Percentiles rank a stretch among this genome's conserved stretches.
phyloP scores from a whole-genome alignment of 2,888 invertebrate genomes.

The Pecten maximus region DNA sequence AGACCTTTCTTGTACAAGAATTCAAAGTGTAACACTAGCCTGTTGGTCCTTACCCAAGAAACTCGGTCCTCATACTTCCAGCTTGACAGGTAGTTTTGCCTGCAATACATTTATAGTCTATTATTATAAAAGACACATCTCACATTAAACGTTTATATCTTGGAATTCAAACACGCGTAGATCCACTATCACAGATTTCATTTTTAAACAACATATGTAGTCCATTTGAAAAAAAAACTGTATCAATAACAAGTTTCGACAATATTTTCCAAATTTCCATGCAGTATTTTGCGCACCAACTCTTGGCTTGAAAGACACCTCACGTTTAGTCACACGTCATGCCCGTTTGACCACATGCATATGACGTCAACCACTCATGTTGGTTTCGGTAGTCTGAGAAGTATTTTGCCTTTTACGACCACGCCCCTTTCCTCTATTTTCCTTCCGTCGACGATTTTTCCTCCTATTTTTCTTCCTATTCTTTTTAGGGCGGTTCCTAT shows the following conservation, averaged over 20 bases:
- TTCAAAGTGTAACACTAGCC: slow-evolving; percentile 6
- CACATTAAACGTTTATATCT: neutral
- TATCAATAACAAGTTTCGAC: slow-evolving; percentile 1
- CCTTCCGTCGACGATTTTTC: slow-evolving; percentile 20
- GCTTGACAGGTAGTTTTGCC: slow-evolving; percentile 4
- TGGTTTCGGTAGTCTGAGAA: slow-evolving; percentile 17
- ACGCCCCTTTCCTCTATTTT: slow-evolving; percentile 28
- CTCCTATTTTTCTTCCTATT: slow-evolving; percentile 21
- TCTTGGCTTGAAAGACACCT: slow-evolving; percentile 21
- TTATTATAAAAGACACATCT: slow-evolving; percentile 5
- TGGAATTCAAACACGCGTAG: slow-evolving; percentile 32
- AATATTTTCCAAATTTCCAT: slow-evolving; percentile 9
- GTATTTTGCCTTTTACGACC: neutral
- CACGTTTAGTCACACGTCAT: neutral
- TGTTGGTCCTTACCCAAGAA: slow-evolving; percentile 22
- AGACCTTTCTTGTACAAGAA: slow-evolving; percentile 8
- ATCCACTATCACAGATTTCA: slow-evolving; percentile 35
- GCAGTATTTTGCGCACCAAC: slow-evolving; percentile 33
- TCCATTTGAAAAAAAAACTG: slow-evolving; percentile 10
- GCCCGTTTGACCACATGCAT: slow-evolving; percentile 1
- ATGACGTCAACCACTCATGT: slow-evolving; percentile 14
- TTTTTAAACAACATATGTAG: slow-evolving; percentile 24
- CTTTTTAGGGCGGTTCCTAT: slow-evolving; percentile 10
- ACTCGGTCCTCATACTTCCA: slow-evolving; percentile 16
- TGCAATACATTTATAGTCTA: slow-evolving; percentile 28